These are phyloP conservation scores for Nemotelus pantherinus DNA, from an alignment of 2,888 invertebrate genomes.

Conservation along the genomic window DNA sequence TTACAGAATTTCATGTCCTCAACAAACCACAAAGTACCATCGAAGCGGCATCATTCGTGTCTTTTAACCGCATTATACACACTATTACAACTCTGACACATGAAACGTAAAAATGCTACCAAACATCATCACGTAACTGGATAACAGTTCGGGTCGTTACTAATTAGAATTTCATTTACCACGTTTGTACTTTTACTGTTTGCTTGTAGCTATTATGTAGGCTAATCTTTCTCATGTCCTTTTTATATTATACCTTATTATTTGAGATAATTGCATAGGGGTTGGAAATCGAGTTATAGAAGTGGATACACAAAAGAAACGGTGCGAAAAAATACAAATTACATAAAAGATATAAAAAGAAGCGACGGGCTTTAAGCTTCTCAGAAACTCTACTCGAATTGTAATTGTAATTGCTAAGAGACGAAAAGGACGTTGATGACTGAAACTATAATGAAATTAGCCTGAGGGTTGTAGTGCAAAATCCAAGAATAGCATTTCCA, in stretches of 20 bases:
- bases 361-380: background rate
- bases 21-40: too few species aligned
- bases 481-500: background rate
- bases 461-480: conserved; percentile 15
- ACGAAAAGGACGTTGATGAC: background rate
- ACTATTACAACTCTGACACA: conserved; percentile 26
- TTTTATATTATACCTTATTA: background rate
- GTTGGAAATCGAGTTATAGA: background rate
- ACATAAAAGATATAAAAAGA: background rate
- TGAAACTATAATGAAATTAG: conserved; percentile 29
- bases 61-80: background rate
- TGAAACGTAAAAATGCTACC: conserved; percentile 16
- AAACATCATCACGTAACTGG: conserved; percentile 40
- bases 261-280: conserved; percentile 31
- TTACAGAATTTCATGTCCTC: too few species aligned
- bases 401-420: conserved; percentile 37
- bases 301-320: background rate
- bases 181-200: conserved; percentile 7
- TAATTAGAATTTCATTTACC: conserved; percentile 43
- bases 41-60: too few species aligned
- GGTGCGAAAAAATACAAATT: background rate
- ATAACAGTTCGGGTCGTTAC: conserved; percentile 41
- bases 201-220: background rate
- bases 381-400: background rate
- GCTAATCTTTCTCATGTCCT: conserved; percentile 1